Percentiles rank a stretch among this genome's conserved stretches.
These are phyloP conservation scores for Actinia equina DNA, from an alignment of 64 coral and sea anemone species.

Conservation along the genomic window DNA sequence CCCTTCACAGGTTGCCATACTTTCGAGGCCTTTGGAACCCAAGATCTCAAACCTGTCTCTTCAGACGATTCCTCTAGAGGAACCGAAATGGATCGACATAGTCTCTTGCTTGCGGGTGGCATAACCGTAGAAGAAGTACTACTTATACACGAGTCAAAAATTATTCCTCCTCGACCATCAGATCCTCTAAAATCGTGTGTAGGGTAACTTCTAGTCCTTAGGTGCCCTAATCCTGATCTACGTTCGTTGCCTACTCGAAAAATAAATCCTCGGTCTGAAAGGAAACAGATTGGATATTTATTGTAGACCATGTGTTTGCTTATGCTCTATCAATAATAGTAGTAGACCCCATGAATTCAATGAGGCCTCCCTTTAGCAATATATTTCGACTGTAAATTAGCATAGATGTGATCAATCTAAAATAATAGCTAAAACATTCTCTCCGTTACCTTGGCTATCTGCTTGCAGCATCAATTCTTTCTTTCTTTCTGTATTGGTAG, in stretches of 20 bases:
- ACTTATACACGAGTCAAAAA: slow-evolving; percentile 46
- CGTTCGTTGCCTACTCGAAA: slow-evolving; percentile 38
- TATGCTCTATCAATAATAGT: slow-evolving; percentile 69
- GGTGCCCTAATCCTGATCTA: slow-evolving; percentile 48
- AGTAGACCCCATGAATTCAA: slow-evolving; percentile 53
- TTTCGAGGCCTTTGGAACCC: slow-evolving; percentile 79
- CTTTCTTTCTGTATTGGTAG: neutral
- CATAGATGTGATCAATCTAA: slow-evolving; percentile 51
- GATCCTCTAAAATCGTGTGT: slow-evolving; percentile 50
- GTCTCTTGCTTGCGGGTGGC: slow-evolving; percentile 79
- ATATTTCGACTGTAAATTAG: slow-evolving; percentile 57
- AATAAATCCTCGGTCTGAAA: slow-evolving; percentile 63
- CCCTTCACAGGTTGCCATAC: slow-evolving; percentile 80
- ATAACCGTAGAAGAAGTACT: neutral
- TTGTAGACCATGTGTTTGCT: slow-evolving; percentile 80
- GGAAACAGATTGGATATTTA: slow-evolving; percentile 39
- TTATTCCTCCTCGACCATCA: slow-evolving; percentile 50
- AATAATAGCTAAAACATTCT: slow-evolving; percentile 16
- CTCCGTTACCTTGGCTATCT: slow-evolving; percentile 53
- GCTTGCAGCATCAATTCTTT: neutral
- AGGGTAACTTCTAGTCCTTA: slow-evolving; percentile 80
- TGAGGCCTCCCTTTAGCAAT: slow-evolving; percentile 66
- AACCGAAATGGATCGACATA: slow-evolving; percentile 81
- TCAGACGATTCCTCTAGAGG: slow-evolving; percentile 47
- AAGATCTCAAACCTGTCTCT: slow-evolving; percentile 23